A percentile compares a stretch with the other conserved stretches of the same genome.
phyloP scores from a whole-genome alignment of 2,797 vertebrate species.

The Sebastes hopkinsi region DNA sequence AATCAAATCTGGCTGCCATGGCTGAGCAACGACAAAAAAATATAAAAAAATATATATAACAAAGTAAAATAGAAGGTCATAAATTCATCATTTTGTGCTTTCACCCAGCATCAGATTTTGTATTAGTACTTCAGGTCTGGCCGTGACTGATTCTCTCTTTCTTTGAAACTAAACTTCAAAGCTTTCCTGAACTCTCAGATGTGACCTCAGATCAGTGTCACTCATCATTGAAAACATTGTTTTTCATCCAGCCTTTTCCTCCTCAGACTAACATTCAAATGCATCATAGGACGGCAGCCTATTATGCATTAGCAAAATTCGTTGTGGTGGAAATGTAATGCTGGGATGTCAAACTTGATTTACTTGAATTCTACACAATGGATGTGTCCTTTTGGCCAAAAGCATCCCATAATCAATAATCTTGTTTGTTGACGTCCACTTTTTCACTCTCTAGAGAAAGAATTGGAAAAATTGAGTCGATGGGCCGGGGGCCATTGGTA shows the following conservation, averaged over 20 bases:
- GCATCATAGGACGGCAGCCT: background rate
- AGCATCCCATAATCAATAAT: background rate
- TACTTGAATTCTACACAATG: background rate
- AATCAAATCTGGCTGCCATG: constrained; percentile 2
- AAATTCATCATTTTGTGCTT: constrained; percentile 30
- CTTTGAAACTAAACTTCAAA: constrained; percentile 60
- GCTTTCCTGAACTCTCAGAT: constrained; percentile 19
- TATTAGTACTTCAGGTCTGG: background rate
- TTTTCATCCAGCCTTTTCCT: background rate
- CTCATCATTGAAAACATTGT: constrained; percentile 23
- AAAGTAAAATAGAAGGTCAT: constrained; percentile 2
- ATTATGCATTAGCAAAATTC: background rate
- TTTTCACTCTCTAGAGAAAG: background rate
- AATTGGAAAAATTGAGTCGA: background rate
- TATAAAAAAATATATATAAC: background rate
- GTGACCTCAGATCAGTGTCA: constrained; percentile 35
- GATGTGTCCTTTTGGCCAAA: background rate
- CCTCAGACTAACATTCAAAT: constrained; percentile 6
- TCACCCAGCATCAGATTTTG: constrained; percentile 18
- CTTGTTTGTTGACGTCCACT: background rate
- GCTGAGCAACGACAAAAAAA: background rate
- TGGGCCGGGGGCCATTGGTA: background rate
- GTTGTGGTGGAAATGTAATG: constrained; percentile 8
- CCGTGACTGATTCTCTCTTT: background rate
- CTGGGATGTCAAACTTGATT: background rate